Evolutionary conservation across 2,797 vertebrate genomes (phyloP).

Genomic region (Lindbergichthys nudifrons): DNA sequence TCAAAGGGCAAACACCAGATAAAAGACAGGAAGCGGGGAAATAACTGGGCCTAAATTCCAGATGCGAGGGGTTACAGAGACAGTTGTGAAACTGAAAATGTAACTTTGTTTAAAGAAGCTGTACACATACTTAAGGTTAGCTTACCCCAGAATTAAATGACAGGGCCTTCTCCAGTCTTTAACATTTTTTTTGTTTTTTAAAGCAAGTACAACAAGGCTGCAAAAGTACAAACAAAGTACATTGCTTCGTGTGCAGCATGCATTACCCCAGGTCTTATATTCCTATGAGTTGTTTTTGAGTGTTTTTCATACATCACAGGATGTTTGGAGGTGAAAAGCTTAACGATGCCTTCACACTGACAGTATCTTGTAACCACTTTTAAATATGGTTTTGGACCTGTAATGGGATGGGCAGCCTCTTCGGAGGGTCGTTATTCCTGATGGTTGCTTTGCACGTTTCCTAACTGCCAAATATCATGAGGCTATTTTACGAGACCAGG

Average conservation of each 20-base stretch:
- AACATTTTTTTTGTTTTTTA: slow-evolving; percentile 10
- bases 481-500: slow-evolving; percentile 59
- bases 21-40: background rate
- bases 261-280: background rate
- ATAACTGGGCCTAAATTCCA: slow-evolving; percentile 10
- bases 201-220: background rate
- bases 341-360: slow-evolving; percentile 8
- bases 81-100: slow-evolving; percentile 21
- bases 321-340: slow-evolving; percentile 6
- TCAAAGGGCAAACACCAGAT: background rate
- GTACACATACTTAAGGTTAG: slow-evolving; percentile 18
- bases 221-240: background rate
- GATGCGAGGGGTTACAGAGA: background rate
- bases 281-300: background rate
- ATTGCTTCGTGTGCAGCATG: background rate
- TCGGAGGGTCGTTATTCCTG: slow-evolving; percentile 62
- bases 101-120: slow-evolving; percentile 20
- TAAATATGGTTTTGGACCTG: slow-evolving; percentile 50
- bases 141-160: slow-evolving; percentile 12
- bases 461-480: slow-evolving; percentile 65
- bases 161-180: slow-evolving; percentile 13
- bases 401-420: slow-evolving; percentile 61
- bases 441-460: slow-evolving; percentile 64
- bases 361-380: slow-evolving; percentile 39
- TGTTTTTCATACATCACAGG: slow-evolving; percentile 10